These are phyloP conservation scores for Crocallis elinguaria DNA, from an alignment of 2,888 invertebrate species.

Conservation along the genomic window DNA sequence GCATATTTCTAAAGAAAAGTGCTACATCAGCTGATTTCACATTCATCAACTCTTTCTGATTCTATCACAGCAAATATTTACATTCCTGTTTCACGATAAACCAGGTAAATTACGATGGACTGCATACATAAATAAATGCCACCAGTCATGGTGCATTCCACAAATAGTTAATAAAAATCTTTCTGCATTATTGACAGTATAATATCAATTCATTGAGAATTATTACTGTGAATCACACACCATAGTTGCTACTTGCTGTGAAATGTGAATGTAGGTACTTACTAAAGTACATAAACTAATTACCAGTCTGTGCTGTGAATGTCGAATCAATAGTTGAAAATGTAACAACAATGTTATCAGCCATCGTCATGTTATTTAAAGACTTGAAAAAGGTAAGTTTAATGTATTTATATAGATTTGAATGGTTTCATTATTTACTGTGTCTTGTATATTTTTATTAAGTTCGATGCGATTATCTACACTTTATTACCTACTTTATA, in stretches of 20 bases:
- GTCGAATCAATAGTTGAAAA: slow-evolving; percentile 15
- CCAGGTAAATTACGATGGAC: slow-evolving; percentile 3
- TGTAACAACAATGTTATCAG: slow-evolving; percentile 6
- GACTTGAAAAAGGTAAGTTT: slow-evolving; percentile 14
- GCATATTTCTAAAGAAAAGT: slow-evolving; percentile 29
- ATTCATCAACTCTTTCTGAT: slow-evolving; percentile 21
- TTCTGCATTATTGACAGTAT: slow-evolving; percentile 11
- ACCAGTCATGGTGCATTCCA: not conserved
- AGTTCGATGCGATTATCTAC: too few species aligned
- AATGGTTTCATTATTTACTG: too few species aligned
- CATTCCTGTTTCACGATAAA: slow-evolving; percentile 22
- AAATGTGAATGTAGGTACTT: not conserved
- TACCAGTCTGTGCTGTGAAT: not conserved
- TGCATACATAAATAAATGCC: not conserved
- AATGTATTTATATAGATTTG: not conserved
- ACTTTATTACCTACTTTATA: too few species aligned
- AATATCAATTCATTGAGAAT: not conserved
- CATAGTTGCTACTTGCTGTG: too few species aligned
- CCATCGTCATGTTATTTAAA: slow-evolving; percentile 7
- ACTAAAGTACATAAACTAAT: too few species aligned
- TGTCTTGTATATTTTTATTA: too few species aligned
- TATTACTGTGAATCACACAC: not conserved
- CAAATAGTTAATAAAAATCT: not conserved
- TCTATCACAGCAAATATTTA: slow-evolving; percentile 62
- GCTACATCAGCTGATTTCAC: slow-evolving; percentile 28